These are phyloP conservation scores for Poeciliopsis infans DNA, from an alignment of 2,797 vertebrate species.

Conservation along the genomic window DNA sequence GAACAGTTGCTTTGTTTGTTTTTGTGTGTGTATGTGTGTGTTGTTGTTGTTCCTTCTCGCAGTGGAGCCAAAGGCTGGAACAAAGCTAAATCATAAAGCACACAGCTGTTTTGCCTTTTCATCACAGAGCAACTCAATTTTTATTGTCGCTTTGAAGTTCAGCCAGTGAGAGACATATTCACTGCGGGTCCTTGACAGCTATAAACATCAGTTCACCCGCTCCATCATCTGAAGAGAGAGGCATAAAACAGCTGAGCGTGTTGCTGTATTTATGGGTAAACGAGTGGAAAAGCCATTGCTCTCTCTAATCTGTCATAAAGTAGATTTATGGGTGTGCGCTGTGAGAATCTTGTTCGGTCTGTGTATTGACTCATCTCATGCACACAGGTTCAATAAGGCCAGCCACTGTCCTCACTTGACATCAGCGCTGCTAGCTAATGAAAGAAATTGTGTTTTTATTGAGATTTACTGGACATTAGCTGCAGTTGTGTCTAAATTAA, in stretches of 20 bases:
- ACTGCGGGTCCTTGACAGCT: constrained; percentile 66
- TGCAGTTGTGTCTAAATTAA: no score
- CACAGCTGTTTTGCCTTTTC: constrained; percentile 71
- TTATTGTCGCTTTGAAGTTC: constrained; percentile 68
- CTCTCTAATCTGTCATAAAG: constrained; percentile 75
- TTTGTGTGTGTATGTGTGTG: no score
- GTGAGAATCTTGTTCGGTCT: constrained; percentile 66
- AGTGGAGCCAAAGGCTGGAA: constrained; percentile 40
- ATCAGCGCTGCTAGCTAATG: constrained; percentile 6
- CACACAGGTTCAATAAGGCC: constrained; percentile 46
- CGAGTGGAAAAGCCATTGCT: constrained; percentile 75
- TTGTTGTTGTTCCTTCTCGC: constrained; percentile 44
- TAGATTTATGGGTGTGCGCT: constrained; percentile 67
- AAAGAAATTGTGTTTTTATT: background rate
- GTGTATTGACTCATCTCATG: constrained; percentile 73
- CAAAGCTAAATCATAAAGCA: constrained; percentile 59
- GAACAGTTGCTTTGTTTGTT: constrained; percentile 10
- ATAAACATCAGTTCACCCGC: constrained; percentile 70
- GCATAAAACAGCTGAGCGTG: constrained; percentile 70
- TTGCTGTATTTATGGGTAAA: constrained; percentile 76
- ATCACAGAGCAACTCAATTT: constrained; percentile 60
- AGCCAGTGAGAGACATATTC: constrained; percentile 71
- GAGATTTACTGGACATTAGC: background rate
- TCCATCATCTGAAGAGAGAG: constrained; percentile 64
- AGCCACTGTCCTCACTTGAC: constrained; percentile 34